These are phyloP conservation scores for Liposcelis brunnea DNA, from an alignment of 2,888 invertebrate species.

Conservation along the genomic window DNA sequence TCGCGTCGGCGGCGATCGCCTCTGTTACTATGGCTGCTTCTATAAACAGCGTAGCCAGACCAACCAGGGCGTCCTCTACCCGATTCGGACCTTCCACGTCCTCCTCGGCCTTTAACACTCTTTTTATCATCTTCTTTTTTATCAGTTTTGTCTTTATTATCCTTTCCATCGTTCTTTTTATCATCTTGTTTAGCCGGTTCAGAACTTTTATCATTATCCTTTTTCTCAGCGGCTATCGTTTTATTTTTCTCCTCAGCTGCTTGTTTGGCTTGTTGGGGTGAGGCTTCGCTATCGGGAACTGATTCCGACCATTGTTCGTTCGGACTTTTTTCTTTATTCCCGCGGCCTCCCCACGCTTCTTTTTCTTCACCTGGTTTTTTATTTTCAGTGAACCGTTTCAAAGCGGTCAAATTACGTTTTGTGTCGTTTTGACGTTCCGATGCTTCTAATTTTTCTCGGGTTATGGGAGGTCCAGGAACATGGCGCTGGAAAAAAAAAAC, in stretches of 20 bases:
- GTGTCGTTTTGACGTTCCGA: slow-evolving; percentile 32
- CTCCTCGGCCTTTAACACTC: not conserved
- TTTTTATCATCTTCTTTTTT: slow-evolving; percentile 6
- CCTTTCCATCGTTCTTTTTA: slow-evolving; percentile 13
- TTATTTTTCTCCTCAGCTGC: no score
- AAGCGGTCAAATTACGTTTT: slow-evolving; percentile 32
- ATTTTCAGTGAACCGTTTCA: slow-evolving; percentile 26
- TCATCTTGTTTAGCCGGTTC: slow-evolving; percentile 13
- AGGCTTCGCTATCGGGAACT: no score
- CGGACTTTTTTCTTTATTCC: no score
- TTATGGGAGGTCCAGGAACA: slow-evolving; percentile 38
- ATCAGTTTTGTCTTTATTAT: slow-evolving; percentile 10
- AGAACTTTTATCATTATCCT: slow-evolving; percentile 9
- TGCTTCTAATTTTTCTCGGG: slow-evolving; percentile 39
- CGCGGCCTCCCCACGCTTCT: slow-evolving; percentile 20
- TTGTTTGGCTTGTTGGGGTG: no score
- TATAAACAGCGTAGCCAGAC: slow-evolving; percentile 18
- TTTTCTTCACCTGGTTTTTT: slow-evolving; percentile 22
- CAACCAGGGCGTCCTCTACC: slow-evolving; percentile 8
- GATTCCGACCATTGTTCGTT: no score
- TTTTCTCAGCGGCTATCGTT: not conserved
- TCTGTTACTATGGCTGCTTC: slow-evolving; percentile 17
- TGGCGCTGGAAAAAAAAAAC: slow-evolving; percentile 21
- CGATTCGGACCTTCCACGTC: not conserved
- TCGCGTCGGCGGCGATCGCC: slow-evolving; percentile 16